Evolutionary conservation across 2,888 invertebrate species (phyloP), one percentile per base, ranked within the genome.

Genomic region (Scrobipalpa atriplicella): DNA sequence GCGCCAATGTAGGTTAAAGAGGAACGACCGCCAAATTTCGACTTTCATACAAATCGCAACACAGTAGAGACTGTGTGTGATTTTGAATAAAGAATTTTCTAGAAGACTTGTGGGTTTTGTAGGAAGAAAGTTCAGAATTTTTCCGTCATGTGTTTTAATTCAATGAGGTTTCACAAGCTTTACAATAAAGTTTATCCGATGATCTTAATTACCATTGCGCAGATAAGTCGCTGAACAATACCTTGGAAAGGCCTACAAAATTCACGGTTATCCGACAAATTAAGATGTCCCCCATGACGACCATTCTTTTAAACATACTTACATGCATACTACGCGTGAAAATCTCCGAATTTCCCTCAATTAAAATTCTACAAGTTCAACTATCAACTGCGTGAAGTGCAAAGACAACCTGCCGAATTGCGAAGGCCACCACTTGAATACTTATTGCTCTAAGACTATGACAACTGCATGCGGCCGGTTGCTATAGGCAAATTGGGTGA

Each of bases 401-500:
- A 56, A 56, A 56, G 39, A 38, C 10, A 64, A 54, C 41, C 64
- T 8, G 43, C 64, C 16, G 21, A 64, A 41, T 56, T 54, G 41
- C 38, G 41, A 54, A 64, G 64, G 9, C 29, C 9, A 8, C 5
- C 13, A n/a, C 19, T 39, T n/a, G 19, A n/a, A 0, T 43, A 21
- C 8, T 19, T 16, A 21, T 56, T 21, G 56, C 16, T 13, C 41
- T 19, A 39, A 70, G 74, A 73, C 70, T 74, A 71, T 78, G 76
- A 74, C 82, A 75, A 76, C 78, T 70, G 74, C 78, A 76, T 76
- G 75, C 76, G 78, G 80, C 70, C 79, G 83, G 67, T 68, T 74
- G 77, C 78, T 81, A 84, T 86, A 83, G 79, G 82, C 82, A 87
- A 89, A 87, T 85, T 89, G 83, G 89, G 89, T 89, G 86, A 89